Evolutionary conservation across 2,113 vertebrate genomes (phyloP).

Genomic region (Lagenorhynchus albirostris): DNA sequence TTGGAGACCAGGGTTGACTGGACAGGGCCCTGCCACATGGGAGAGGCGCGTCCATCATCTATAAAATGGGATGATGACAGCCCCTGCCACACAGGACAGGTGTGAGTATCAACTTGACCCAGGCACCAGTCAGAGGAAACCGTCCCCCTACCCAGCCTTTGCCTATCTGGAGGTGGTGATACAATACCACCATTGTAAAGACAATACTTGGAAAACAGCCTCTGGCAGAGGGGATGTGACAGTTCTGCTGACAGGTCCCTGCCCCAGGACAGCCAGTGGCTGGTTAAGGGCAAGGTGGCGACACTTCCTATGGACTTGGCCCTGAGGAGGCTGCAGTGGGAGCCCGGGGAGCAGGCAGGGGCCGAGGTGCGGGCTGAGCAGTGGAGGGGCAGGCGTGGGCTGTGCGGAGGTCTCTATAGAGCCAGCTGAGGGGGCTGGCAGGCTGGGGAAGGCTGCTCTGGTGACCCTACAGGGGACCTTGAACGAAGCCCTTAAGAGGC

Average conservation of each 20-base stretch:
- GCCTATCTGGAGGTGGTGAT: neutral
- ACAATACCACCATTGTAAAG: neutral
- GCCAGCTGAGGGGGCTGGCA: no score
- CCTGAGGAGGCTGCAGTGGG: neutral
- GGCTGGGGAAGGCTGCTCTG: neutral
- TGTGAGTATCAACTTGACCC: neutral
- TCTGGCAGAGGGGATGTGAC: neutral
- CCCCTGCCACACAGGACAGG: neutral
- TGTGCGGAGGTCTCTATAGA: neutral
- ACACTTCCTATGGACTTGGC: neutral
- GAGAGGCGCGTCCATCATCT: neutral
- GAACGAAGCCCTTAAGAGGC: neutral
- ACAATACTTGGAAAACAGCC: neutral
- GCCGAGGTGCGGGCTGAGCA: accelerated
- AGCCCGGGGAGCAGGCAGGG: neutral
- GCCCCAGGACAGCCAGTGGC: neutral
- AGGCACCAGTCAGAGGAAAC: neutral
- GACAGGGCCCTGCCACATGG: accelerated
- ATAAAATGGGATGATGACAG: neutral
- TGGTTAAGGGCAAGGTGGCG: neutral
- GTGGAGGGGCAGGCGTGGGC: neutral
- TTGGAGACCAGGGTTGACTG: accelerated
- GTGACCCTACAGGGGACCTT: neutral
- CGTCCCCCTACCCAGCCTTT: neutral
- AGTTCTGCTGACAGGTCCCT: neutral